phyloP scores from a whole-genome alignment of 2,113 vertebrate genomes.

The Neoarius graeffei region DNA sequence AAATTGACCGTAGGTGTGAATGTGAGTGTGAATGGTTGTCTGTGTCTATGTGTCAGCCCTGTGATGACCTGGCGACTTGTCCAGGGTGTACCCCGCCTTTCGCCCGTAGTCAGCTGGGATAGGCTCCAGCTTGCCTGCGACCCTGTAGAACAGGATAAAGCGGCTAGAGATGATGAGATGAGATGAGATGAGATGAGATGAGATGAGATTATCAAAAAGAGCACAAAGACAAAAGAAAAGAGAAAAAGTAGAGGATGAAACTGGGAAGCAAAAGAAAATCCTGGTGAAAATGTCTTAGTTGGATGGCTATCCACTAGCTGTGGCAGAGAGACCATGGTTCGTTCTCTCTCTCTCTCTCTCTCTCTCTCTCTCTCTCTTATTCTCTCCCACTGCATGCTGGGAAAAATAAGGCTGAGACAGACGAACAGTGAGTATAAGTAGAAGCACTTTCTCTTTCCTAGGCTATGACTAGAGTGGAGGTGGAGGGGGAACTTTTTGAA shows the following conservation, averaged over 20 bases:
- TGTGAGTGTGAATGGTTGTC: too few relatives aligned
- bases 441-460: slow-evolving; percentile 32
- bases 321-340: slow-evolving; percentile 45
- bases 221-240: neutral
- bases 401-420: slow-evolving; percentile 14
- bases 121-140: too few relatives aligned
- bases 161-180: too few relatives aligned
- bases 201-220: neutral
- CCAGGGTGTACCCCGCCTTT: too few relatives aligned
- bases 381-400: slow-evolving; percentile 23
- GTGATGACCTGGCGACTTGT: too few relatives aligned
- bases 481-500: slow-evolving; percentile 15
- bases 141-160: too few relatives aligned
- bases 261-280: neutral
- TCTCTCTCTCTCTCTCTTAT: slow-evolving; percentile 52
- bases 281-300: slow-evolving; percentile 49
- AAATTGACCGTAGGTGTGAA: too few relatives aligned
- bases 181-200: too few relatives aligned
- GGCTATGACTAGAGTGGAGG: slow-evolving; percentile 3
- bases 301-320: slow-evolving; percentile 50
- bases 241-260: neutral
- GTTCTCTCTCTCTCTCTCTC: slow-evolving; percentile 52
- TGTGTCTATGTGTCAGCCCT: too few relatives aligned
- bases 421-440: neutral
- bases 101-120: too few relatives aligned